A percentile compares a stretch with the other conserved stretches of the same genome.
Conservation (phyloP, 2,113 vertebrate species). For the Odontophorus gujanensis region DNA sequence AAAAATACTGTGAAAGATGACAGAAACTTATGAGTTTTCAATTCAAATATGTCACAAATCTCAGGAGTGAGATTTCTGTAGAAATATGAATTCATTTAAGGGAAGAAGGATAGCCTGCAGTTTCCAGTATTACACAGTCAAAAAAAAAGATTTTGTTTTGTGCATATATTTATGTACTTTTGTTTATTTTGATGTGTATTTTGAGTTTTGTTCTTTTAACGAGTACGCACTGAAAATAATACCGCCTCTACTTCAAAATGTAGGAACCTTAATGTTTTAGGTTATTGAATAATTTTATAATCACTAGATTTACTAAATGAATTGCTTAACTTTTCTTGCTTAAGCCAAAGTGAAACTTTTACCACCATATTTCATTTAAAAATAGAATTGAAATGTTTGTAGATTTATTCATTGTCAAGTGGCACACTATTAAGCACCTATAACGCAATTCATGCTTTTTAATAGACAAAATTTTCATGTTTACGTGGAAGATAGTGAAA, state of each 20-base stretch:
- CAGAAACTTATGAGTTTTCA: constrained; percentile 57
- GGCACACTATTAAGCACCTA: not conserved
- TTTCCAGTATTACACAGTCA: not conserved
- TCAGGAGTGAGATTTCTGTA: not conserved
- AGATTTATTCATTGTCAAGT: not conserved
- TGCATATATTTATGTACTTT: not conserved
- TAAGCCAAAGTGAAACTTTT: not conserved
- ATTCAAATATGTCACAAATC: constrained; percentile 13
- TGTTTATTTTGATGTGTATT: not conserved
- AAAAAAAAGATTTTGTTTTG: not conserved
- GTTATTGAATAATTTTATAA: not conserved
- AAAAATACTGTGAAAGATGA: constrained; percentile 44
- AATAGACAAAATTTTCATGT: not conserved
- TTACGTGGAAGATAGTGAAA: not conserved
- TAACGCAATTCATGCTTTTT: not conserved
- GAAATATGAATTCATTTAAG: constrained; percentile 13
- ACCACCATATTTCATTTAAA: not conserved
- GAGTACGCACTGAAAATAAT: not conserved
- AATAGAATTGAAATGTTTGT: not conserved
- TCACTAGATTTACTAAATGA: not conserved
- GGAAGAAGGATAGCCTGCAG: not conserved
- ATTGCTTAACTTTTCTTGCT: not conserved
- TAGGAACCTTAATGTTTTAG: not conserved
- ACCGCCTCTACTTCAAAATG: not conserved
- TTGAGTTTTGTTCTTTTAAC: not conserved